Evolutionary conservation across 2,797 vertebrate species (phyloP).

Genomic region (Hephaestus fuliginosus): DNA sequence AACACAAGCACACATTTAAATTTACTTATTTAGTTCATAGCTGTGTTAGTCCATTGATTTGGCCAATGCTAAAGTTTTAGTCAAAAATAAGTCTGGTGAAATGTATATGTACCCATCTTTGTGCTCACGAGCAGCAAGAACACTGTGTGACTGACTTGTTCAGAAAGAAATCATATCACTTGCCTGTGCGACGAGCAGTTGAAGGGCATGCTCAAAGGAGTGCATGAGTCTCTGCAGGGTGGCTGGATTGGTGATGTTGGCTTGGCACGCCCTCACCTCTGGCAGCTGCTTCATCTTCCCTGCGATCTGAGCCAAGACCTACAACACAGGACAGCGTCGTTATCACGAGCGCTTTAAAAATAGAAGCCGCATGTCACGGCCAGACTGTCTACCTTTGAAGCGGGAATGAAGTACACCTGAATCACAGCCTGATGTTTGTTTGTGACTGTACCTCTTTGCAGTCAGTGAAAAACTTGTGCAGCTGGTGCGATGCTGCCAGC

Average conservation of each 20-base stretch:
- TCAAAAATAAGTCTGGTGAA: not conserved
- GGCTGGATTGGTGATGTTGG: conserved; percentile 88
- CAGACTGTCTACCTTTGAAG: conserved; percentile 53
- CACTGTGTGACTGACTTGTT: not conserved
- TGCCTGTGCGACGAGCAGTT: conserved; percentile 92
- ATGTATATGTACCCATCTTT: not conserved
- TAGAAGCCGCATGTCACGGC: conserved; percentile 56
- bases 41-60: not conserved
- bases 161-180: conserved; percentile 52
- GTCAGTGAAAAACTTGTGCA: conserved; percentile 93
- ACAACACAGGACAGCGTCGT: conserved; percentile 63
- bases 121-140: not conserved
- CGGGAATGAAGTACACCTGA: conserved; percentile 8
- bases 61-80: not conserved
- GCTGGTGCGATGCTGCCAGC: conserved; percentile 92
- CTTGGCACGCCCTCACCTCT: conserved; percentile 89
- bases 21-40: not conserved
- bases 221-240: conserved; percentile 91
- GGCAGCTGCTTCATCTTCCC: conserved; percentile 93
- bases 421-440: conserved; percentile 15
- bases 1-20: not conserved
- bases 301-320: conserved; percentile 92
- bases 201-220: conserved; percentile 93
- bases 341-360: conserved; percentile 71
- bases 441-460: conserved; percentile 86